phyloP scores from a whole-genome alignment of 2,113 vertebrate species.

The Dipodomys ordii region DNA sequence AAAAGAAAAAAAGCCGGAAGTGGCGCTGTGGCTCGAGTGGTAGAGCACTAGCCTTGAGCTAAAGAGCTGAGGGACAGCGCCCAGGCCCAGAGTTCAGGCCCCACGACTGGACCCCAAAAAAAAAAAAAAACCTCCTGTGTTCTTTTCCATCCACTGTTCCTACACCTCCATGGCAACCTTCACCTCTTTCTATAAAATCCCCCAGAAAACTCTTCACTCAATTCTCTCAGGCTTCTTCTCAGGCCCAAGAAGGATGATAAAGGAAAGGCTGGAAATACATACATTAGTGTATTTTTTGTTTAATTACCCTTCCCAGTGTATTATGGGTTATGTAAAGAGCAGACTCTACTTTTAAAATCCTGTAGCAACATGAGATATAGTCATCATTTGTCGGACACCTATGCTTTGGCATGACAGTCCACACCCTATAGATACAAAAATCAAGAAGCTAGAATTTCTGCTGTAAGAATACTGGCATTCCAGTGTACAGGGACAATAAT shows the following conservation, averaged over 20 bases:
- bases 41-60: no score
- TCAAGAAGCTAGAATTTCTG: constrained; percentile 12
- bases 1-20: no score
- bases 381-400: background rate
- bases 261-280: background rate
- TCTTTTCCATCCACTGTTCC: background rate
- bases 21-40: no score
- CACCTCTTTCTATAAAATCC: background rate
- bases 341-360: background rate
- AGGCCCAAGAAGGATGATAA: background rate
- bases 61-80: no score
- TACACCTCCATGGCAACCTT: background rate
- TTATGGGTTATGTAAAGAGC: background rate
- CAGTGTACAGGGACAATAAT: background rate
- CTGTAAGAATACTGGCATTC: background rate
- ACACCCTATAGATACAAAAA: background rate
- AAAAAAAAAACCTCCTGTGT: background rate
- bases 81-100: no score
- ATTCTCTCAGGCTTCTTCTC: background rate
- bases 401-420: no score
- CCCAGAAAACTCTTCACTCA: background rate
- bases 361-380: background rate
- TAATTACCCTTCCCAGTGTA: background rate
- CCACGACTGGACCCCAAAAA: no score
- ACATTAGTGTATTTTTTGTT: background rate